Conservation (phyloP, 2,797 vertebrate species). For the Sebastes kiyomatsui region DNA sequence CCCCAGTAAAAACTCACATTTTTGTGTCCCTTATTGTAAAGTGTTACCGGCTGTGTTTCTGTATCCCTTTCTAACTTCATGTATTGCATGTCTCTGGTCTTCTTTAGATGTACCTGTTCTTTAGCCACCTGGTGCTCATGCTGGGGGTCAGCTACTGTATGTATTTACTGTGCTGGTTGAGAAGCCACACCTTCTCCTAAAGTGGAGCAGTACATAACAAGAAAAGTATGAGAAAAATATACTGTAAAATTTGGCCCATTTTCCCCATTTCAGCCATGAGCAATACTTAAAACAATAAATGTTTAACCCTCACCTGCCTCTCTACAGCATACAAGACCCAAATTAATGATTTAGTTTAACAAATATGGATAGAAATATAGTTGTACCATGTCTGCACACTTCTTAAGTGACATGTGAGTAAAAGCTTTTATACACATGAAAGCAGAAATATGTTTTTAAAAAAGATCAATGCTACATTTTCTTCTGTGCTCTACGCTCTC, state of each 20-base stretch:
- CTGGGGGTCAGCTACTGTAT: conserved; percentile 64
- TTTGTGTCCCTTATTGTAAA: too few species aligned
- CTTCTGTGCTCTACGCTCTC: background rate
- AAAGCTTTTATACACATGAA: background rate
- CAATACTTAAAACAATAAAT: too few species aligned
- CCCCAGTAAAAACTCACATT: too few species aligned
- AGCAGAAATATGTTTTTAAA: background rate
- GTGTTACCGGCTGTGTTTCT: background rate
- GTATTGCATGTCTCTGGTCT: conserved; percentile 6
- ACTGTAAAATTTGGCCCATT: too few species aligned
- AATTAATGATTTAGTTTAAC: background rate
- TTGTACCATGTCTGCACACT: background rate
- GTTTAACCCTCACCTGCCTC: background rate
- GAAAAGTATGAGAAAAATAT: background rate
- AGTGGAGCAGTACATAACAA: conserved; percentile 41
- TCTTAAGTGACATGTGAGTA: background rate
- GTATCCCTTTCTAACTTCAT: too few species aligned
- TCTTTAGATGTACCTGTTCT: conserved; percentile 86
- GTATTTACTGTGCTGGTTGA: conserved; percentile 83
- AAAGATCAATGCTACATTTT: background rate
- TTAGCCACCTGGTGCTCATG: conserved; percentile 83
- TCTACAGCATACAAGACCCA: background rate
- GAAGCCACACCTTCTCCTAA: conserved; percentile 82
- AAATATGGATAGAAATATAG: background rate
- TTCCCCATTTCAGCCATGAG: too few species aligned